Evolutionary conservation across 92 coral and sea anemone genomes (phyloP).

Genomic region (Anthopleura xanthogrammica): DNA sequence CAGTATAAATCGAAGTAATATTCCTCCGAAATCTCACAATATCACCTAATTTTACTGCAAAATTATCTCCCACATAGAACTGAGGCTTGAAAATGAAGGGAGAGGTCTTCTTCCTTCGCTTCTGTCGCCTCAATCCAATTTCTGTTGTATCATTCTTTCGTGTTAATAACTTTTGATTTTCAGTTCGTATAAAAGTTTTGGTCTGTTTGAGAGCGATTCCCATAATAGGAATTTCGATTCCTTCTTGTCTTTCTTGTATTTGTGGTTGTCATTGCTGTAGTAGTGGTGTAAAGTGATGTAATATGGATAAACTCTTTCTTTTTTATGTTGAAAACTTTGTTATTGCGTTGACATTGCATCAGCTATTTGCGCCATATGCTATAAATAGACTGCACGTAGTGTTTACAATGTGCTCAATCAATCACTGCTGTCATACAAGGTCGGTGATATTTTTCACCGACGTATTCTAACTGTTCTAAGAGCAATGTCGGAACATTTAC

Average conservation of each 20-base stretch:
- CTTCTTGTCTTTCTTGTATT: constrained; percentile 25
- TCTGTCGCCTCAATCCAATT: constrained; percentile 6
- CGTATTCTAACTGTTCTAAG: too few relatives aligned
- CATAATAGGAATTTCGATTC: constrained; percentile 38
- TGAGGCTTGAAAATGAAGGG: constrained; percentile 44
- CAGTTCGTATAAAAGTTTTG: constrained; percentile 59
- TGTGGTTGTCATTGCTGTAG: constrained; percentile 14
- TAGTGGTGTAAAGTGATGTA: constrained; percentile 12
- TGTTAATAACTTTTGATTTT: constrained; percentile 3
- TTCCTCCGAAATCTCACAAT: constrained; percentile 51
- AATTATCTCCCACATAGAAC: constrained; percentile 69
- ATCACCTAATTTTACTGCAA: constrained; percentile 65
- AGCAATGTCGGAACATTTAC: too few relatives aligned
- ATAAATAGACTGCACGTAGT: constrained; percentile 16
- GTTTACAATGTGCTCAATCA: background rate
- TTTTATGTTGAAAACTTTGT: background rate
- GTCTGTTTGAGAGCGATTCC: constrained; percentile 37
- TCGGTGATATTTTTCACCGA: too few relatives aligned
- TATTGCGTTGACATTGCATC: constrained; percentile 19
- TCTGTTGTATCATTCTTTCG: constrained; percentile 6
- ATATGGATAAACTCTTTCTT: background rate
- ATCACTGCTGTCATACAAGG: background rate
- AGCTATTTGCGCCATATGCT: background rate
- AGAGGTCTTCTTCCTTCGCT: constrained; percentile 33
- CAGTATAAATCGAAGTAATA: constrained; percentile 39